Evolutionary conservation across 2,797 vertebrate species (phyloP).

Genomic region (Halcyon chelicuti): DNA sequence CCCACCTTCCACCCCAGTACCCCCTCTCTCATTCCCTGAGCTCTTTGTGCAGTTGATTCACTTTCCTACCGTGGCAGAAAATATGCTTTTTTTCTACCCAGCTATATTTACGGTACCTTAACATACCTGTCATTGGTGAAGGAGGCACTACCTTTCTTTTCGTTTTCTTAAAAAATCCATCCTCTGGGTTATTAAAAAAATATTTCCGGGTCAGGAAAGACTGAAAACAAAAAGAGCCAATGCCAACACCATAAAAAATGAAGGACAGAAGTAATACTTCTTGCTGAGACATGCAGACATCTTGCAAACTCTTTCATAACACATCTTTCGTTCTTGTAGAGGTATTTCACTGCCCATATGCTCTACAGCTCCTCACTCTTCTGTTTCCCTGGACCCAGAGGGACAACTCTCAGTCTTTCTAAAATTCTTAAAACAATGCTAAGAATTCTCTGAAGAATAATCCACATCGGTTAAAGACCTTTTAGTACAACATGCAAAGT

Average conservation of each 20-base stretch:
- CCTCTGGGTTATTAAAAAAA: constrained; percentile 98
- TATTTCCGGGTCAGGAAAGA: constrained; percentile 98
- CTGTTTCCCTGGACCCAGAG: not conserved
- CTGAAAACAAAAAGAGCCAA: constrained; percentile 75
- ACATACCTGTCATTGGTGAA: constrained; percentile 97
- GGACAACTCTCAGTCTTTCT: not conserved
- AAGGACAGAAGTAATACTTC: not conserved
- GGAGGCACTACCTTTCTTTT: constrained; percentile 99
- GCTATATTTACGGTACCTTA: not conserved
- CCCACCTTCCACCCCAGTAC: not conserved
- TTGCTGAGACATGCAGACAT: not conserved
- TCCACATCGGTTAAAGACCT: not conserved
- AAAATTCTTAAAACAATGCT: not conserved
- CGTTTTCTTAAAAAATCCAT: constrained; percentile 99
- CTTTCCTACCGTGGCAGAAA: not conserved
- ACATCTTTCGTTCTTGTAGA: not conserved
- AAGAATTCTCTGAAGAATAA: not conserved
- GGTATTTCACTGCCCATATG: rapidly evolving
- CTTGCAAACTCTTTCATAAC: not conserved
- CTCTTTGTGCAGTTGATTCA: not conserved
- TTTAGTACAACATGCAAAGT: not conserved
- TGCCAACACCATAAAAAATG: not conserved
- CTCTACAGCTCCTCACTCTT: not conserved
- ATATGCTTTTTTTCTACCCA: not conserved
- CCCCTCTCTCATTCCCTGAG: not conserved